Percentiles rank a stretch among this genome's conserved stretches.
phyloP scores from a whole-genome alignment of 2,797 vertebrate species.

The Martes flavigula region DNA sequence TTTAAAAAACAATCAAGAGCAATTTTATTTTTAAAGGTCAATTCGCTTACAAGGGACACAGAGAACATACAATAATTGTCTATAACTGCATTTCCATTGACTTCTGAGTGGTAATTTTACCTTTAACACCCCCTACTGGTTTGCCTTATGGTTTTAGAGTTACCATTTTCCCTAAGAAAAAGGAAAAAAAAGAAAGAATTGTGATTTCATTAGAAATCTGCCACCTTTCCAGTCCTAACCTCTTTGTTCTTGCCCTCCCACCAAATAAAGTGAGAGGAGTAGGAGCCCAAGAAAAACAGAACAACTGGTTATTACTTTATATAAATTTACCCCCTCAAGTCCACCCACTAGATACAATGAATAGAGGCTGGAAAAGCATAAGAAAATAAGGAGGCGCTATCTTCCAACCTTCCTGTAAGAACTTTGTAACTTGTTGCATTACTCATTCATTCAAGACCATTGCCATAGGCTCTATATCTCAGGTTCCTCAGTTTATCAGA shows the following conservation, averaged over 20 bases:
- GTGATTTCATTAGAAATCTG: constrained; percentile 65
- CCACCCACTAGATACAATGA: background rate
- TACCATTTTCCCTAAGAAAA: constrained; percentile 49
- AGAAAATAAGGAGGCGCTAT: background rate
- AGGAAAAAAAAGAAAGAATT: background rate
- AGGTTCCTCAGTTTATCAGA: background rate
- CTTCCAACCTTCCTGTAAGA: background rate
- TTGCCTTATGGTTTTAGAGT: constrained; percentile 71
- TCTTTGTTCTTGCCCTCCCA: background rate
- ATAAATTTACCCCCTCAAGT: background rate
- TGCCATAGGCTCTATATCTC: background rate
- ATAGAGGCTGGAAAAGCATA: background rate
- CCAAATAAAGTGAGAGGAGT: background rate
- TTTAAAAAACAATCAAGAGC: constrained; percentile 55
- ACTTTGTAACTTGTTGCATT: background rate
- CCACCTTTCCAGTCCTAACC: background rate
- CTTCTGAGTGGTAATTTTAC: constrained; percentile 53
- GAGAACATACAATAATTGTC: constrained; percentile 55
- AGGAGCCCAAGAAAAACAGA: background rate
- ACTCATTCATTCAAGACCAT: constrained; percentile 44
- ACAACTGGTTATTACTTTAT: background rate
- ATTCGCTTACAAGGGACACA: constrained; percentile 21
- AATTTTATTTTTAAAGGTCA: constrained; percentile 73
- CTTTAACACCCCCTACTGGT: constrained; percentile 70
- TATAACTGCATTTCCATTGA: constrained; percentile 55